Base-by-base conservation (phyloP, 2,888 invertebrate species). In the Diarsia rubi region DNA sequence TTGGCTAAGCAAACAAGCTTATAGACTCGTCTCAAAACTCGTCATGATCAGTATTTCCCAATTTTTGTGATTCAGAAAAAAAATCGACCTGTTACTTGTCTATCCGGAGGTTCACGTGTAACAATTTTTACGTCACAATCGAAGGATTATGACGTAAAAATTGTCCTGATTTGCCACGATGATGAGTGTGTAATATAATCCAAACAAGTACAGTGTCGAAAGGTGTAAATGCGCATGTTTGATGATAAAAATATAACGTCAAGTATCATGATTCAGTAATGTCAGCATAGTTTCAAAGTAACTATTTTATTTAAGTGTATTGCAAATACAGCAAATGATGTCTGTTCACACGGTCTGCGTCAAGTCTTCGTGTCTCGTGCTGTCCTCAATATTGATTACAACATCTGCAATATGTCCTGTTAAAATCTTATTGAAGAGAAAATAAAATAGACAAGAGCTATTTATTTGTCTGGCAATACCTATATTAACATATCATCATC, bases 341-440 rank as follows among this genome's bases (percentile, higher is more conserved):
- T 49, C 37, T 47, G 31, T 81, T 81, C 81, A 71, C 81, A 81
- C 83, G 79, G 60, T 69, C 49, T 21, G 64, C 68, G 42, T 67
- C 45, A 70, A 62, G 19, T 74, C 31, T 24, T 74, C 81, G 81
- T 68, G 70, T 57, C 52, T 68, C 72, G 68, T 64, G 78, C 27
- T 24, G 79, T 79, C 68, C 75, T 82, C 83, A 24, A 68, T 69
- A 24, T 64, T 74, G 74, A 78, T 81, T 82, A 27, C 70, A 45
- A 71, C 70, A 82, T 60, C 24, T 64, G 49, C 54, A 79, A 81
- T 81, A 75, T 65, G 79, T 80, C 62, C 72, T 72, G 78, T 69
- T 73, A 68, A 60, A 49, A 81, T 66, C 66, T 19, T 72, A 68
- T 70, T 71, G 68, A 81, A 72, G 72, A 54, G 72, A 60, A n/a